phyloP scores from a whole-genome alignment of 92 coral and sea anemone species.

The Palythoa caribaeorum region DNA sequence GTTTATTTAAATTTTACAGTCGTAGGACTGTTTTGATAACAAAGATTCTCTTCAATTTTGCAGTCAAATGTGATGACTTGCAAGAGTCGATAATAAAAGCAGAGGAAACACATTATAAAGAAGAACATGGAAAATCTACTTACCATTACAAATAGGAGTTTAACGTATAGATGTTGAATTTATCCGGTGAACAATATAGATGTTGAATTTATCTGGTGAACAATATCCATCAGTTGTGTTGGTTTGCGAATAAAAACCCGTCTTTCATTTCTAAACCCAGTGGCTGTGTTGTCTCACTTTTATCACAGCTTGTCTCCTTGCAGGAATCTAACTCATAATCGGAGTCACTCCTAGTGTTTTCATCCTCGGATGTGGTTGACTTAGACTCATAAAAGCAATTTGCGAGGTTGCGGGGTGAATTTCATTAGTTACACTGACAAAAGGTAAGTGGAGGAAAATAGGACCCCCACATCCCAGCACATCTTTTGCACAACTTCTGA shows the following conservation, averaged over 20 bases:
- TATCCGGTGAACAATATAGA: too few species aligned
- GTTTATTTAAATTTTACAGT: constrained; percentile 4
- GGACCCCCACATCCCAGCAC: too few species aligned
- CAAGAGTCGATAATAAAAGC: background rate
- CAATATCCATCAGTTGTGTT: constrained; percentile 33
- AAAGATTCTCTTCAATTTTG: background rate
- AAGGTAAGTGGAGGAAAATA: too few species aligned
- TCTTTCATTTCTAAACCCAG: constrained; percentile 22
- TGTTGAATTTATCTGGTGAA: constrained; percentile 10
- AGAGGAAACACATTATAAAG: background rate
- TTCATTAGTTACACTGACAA: too few species aligned
- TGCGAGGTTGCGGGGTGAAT: constrained; percentile 1
- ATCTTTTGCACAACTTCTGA: too few species aligned
- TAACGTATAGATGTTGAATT: too few species aligned
- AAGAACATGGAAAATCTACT: constrained; percentile 14
- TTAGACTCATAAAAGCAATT: background rate
- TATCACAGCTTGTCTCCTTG: background rate
- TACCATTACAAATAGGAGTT: constrained; percentile 34
- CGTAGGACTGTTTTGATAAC: constrained; percentile 4
- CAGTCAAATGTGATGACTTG: background rate
- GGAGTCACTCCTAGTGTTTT: background rate
- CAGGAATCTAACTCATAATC: constrained; percentile 3
- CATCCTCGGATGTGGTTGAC: constrained; percentile 7
- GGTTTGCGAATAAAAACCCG: constrained; percentile 33
- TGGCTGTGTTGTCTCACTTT: background rate